These are phyloP conservation scores for Augochlora pura DNA, from an alignment of 1,140 invertebrate genomes.

Conservation along the genomic window DNA sequence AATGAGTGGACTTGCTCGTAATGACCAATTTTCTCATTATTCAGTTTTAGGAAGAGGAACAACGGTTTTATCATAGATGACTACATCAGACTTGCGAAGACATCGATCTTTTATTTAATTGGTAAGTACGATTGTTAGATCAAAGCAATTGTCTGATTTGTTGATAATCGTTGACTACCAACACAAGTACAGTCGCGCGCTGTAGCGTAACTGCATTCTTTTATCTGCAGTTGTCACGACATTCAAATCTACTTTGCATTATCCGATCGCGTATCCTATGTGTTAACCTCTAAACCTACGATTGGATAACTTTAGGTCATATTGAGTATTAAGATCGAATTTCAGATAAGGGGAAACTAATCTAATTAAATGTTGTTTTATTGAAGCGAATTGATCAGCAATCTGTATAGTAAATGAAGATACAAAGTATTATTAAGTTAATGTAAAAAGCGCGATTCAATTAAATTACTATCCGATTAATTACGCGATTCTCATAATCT, in stretches of 20 bases:
- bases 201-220: background rate
- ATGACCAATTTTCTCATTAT: background rate
- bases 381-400: background rate
- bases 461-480: background rate
- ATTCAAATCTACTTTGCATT: background rate
- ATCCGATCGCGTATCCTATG: no score
- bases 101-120: constrained; percentile 63
- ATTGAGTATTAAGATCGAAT: background rate
- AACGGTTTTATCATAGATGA: constrained; percentile 64
- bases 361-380: background rate
- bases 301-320: background rate
- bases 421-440: no score
- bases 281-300: background rate
- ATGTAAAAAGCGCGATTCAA: no score
- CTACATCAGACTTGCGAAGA: constrained; percentile 59
- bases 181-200: background rate
- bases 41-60: constrained; percentile 37
- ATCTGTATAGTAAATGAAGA: background rate
- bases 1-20: background rate
- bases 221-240: background rate
- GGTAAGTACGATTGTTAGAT: constrained; percentile 44
- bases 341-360: background rate
- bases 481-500: background rate
- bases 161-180: background rate
- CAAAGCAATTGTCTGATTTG: background rate